A percentile compares a stretch with the other conserved stretches of the same genome.
Evolutionary conservation across 2,797 vertebrate species (phyloP).

Genomic region (Oophaga sylvatica): DNA sequence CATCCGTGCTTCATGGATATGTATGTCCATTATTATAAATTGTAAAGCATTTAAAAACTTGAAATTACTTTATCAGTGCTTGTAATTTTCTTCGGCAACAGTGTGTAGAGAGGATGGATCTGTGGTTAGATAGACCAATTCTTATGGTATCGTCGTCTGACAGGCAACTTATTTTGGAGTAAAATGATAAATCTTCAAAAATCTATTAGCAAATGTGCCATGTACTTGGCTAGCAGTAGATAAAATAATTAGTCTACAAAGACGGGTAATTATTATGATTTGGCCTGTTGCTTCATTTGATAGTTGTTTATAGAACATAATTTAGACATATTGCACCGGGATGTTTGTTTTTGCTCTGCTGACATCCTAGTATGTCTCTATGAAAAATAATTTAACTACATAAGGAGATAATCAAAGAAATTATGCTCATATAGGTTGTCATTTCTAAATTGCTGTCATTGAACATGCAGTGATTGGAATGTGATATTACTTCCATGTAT

Average conservation of each 20-base stretch:
- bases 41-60: conserved; percentile 28
- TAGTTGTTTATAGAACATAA: conserved; percentile 32
- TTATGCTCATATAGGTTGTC: background rate
- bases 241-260: conserved; percentile 50
- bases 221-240: conserved; percentile 24
- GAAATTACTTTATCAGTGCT: background rate
- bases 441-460: background rate
- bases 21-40: conserved; percentile 1
- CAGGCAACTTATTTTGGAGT: conserved; percentile 27
- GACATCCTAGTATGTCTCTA: background rate
- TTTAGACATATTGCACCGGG: conserved; percentile 33
- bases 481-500: background rate
- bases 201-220: conserved; percentile 43
- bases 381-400: background rate
- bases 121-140: background rate
- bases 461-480: background rate
- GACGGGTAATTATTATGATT: conserved; percentile 49
- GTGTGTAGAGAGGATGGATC: background rate
- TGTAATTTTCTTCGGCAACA: background rate
- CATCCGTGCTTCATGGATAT: background rate
- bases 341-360: conserved; percentile 30
- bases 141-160: conserved; percentile 13
- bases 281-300: conserved; percentile 35
- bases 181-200: conserved; percentile 40
- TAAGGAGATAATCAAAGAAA: background rate